Conservation (phyloP, 2,113 vertebrate genomes). For the Ranitomeya imitator region DNA sequence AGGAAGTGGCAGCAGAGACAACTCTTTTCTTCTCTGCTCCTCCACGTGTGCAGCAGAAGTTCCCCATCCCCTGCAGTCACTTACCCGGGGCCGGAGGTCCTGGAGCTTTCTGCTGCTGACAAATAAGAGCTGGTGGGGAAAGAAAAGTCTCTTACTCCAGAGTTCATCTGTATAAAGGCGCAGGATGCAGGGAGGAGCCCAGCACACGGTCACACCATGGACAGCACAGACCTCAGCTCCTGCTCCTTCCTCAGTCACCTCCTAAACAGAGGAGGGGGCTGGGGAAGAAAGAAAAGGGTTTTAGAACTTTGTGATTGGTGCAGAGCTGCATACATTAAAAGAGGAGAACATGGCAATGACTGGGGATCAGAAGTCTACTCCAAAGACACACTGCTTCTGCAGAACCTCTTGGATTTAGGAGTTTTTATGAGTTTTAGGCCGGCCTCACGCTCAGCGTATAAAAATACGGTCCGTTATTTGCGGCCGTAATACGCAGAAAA, state of each 20-base stretch:
- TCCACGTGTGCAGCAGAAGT: slow-evolving; percentile 3
- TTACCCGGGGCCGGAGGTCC: neutral
- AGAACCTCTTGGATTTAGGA: too few species aligned
- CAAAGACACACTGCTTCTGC: too few species aligned
- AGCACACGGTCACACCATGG: neutral
- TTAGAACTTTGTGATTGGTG: too few species aligned
- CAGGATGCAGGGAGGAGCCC: slow-evolving; percentile 27
- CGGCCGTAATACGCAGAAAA: too few species aligned
- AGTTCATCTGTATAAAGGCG: slow-evolving; percentile 60
- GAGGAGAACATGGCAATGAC: too few species aligned
- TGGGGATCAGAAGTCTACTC: too few species aligned
- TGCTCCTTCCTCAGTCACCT: neutral
- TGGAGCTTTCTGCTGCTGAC: neutral
- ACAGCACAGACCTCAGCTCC: neutral
- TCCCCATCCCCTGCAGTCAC: neutral
- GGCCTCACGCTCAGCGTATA: too few species aligned
- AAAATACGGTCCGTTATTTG: too few species aligned
- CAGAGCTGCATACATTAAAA: too few species aligned
- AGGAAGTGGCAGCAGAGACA: neutral
- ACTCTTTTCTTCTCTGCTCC: neutral
- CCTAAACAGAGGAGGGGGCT: too few species aligned
- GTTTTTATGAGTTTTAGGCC: too few species aligned
- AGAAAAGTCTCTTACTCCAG: slow-evolving; percentile 22
- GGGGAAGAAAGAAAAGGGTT: too few species aligned
- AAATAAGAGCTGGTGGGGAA: neutral